A percentile compares a stretch with the other conserved stretches of the same genome.
phyloP scores from a whole-genome alignment of 2,113 vertebrate genomes.

The Hippocampus guttulatus region DNA sequence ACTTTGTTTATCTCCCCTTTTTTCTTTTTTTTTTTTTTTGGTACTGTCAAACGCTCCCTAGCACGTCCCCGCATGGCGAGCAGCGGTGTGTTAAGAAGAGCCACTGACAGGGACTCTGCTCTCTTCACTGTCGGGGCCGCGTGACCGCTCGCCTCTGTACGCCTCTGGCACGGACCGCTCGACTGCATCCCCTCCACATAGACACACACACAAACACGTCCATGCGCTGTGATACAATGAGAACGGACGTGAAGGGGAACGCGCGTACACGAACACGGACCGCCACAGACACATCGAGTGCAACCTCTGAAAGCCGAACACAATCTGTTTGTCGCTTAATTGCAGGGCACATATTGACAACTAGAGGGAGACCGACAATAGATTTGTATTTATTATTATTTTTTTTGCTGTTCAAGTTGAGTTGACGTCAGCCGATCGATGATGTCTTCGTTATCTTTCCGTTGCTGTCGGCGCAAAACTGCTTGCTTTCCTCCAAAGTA shows the following conservation, averaged over 20 bases:
- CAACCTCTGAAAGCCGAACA: conserved; percentile 3
- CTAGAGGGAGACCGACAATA: no score
- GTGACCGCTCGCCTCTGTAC: conserved; percentile 56
- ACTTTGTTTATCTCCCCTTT: conserved; percentile 49
- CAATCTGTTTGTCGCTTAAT: no score
- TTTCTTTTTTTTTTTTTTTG: conserved; percentile 16
- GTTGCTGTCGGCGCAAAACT: no score
- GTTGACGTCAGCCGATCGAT: no score
- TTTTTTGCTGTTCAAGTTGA: no score
- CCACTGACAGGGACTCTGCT: conserved; percentile 65
- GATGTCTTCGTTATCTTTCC: no score
- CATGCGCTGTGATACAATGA: not conserved
- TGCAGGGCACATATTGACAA: no score
- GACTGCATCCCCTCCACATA: conserved; percentile 52
- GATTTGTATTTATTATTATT: no score
- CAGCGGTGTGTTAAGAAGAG: conserved; percentile 66
- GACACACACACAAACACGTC: not conserved
- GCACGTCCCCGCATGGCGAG: conserved; percentile 50
- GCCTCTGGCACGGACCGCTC: conserved; percentile 61
- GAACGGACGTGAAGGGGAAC: conserved; percentile 31
- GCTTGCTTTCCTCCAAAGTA: no score
- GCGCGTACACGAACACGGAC: not conserved
- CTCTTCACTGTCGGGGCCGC: conserved; percentile 54
- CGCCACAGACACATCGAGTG: conserved; percentile 10
- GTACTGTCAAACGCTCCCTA: conserved; percentile 42